Evolutionary conservation across 2,888 invertebrate genomes (phyloP), one percentile per base, ranked within the genome.

Genomic region (Apoda limacodes): DNA sequence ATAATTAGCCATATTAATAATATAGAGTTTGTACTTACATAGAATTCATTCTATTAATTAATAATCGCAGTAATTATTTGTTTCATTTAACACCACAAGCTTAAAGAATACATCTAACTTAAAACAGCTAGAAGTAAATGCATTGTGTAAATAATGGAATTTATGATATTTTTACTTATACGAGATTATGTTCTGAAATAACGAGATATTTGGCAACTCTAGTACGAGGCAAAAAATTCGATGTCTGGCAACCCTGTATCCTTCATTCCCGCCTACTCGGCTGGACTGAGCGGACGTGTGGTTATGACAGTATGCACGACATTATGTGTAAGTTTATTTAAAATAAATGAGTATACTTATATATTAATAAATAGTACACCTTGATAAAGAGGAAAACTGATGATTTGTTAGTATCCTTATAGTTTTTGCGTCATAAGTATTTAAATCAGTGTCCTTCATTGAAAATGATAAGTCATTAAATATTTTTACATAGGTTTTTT

Each of bases 151-250:
- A 9, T 23, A 7, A 23, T 23, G 9, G 11, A 23, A 12, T 23
- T 23, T 23, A 23, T 11, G 23, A 10, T 23, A 10, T 11, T 23
- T 23, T 23, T 23, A 7, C 22, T 22, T 22, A 9, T 3, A 23
- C 23, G 23, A 23, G 23, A 23, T 23, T 23, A 23, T 23, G 10
- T 23, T 10, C 11, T 23, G 23, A 11, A 23, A 23, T 23, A 12
- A 23, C 23, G 23, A 23, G 23, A 23, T 23, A 23, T 23, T 23
- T 23, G 11, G 23, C 23, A 3, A 23, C 23, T 13, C 23, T 23
- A 13, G 23, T 23, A 23, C 23, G 23, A 23, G 23, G 11, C 11
- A 23, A 23, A 23, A 23, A 6, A 23, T 10, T n/a, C 11, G 11
- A 10, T 9, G 11, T 12, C 23, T 23, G 23, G 23, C 23, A 23